These are phyloP conservation scores for Mesocricetus auratus DNA, from an alignment of 2,113 vertebrate species.

Conservation along the genomic window DNA sequence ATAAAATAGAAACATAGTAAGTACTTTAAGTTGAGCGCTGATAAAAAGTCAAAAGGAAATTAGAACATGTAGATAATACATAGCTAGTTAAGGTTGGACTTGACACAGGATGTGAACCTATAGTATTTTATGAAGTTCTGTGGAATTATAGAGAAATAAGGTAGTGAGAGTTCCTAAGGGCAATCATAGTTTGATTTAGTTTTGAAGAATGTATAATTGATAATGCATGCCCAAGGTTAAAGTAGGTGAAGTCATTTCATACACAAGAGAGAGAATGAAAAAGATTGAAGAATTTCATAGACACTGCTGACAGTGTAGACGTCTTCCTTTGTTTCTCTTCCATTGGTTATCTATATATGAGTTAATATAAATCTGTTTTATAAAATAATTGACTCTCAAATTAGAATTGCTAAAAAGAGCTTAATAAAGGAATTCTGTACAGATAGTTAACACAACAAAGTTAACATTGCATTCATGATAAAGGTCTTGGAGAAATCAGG, in stretches of 20 bases:
- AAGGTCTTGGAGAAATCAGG: too few relatives aligned
- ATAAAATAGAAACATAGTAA: slow-evolving; percentile 3
- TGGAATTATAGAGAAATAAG: slow-evolving; percentile 5
- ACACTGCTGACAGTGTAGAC: not conserved
- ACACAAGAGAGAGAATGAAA: not conserved
- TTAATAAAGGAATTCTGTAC: not conserved
- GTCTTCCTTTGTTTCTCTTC: not conserved
- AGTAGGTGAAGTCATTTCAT: not conserved
- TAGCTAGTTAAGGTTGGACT: not conserved
- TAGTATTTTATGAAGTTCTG: not conserved
- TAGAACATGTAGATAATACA: not conserved
- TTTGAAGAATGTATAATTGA: not conserved
- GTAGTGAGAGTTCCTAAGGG: not conserved
- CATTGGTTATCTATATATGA: not conserved
- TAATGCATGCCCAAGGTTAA: not conserved
- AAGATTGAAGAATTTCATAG: not conserved
- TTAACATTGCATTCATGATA: too few relatives aligned
- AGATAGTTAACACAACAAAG: not conserved
- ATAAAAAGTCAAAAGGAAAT: not conserved
- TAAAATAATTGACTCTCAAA: not conserved
- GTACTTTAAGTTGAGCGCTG: not conserved
- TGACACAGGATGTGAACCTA: not conserved
- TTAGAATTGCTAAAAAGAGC: not conserved
- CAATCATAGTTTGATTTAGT: not conserved
- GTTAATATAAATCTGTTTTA: not conserved